Evolutionary conservation across 2,888 invertebrate species (phyloP).

Genomic region (Deroplatys truncata): DNA sequence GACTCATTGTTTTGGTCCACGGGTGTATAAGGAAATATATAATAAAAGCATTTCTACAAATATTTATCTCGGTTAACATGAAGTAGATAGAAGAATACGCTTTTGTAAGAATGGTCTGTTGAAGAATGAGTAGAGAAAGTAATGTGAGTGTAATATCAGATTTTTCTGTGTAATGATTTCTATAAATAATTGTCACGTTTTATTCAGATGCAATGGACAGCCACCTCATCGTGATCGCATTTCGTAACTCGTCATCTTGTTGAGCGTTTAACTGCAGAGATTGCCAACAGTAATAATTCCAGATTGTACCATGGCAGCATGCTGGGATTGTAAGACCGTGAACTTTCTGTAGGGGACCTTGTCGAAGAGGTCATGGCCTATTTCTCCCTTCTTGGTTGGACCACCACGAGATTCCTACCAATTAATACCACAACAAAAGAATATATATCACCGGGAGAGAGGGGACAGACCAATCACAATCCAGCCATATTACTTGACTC

Average conservation of each 20-base stretch:
- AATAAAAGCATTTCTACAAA: no score
- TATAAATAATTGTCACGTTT: no score
- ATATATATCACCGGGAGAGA: neutral
- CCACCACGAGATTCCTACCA: neutral
- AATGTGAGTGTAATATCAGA: no score
- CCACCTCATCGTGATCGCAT: neutral
- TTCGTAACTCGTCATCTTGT: neutral
- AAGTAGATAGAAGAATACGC: no score
- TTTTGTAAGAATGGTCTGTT: no score
- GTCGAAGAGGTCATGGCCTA: neutral
- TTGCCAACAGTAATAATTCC: neutral
- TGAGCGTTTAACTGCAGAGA: neutral
- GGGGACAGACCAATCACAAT: neutral
- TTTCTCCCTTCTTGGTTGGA: neutral
- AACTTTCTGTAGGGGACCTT: neutral
- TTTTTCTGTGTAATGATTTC: no score
- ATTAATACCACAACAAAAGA: constrained; percentile 14
- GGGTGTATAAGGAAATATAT: no score
- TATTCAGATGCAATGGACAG: no score
- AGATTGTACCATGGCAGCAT: neutral
- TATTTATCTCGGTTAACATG: no score
- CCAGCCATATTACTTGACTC: neutral
- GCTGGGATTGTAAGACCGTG: neutral
- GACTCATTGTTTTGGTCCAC: no score
- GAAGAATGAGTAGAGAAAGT: no score